A percentile compares a stretch with the other conserved stretches of the same genome.
These are phyloP conservation scores for Ornithorhynchus anatinus DNA, from an alignment of 2,113 vertebrate genomes.

Conservation along the genomic window DNA sequence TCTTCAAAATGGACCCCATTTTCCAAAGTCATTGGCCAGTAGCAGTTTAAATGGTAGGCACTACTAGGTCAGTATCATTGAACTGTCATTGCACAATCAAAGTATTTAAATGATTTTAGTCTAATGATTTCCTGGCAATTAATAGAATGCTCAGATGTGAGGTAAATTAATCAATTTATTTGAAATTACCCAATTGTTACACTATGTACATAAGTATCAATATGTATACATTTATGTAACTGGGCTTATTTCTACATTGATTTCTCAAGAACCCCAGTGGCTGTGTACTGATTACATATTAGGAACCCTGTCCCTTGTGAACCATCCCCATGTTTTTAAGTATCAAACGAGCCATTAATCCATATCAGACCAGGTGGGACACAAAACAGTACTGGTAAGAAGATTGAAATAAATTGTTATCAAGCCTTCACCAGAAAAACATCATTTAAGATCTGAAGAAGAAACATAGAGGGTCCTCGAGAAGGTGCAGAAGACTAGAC, in stretches of 20 bases:
- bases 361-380: not conserved
- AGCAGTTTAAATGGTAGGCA: too few species aligned
- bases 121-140: constrained; percentile 26
- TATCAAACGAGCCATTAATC: constrained; percentile 15
- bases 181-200: not conserved
- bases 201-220: too few species aligned
- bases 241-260: too few species aligned
- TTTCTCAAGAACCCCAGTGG: not conserved
- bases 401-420: not conserved
- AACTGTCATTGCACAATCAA: too few species aligned
- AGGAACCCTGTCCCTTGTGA: constrained; percentile 30
- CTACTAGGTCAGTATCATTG: too few species aligned
- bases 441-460: not conserved
- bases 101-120: not conserved
- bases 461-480: not conserved
- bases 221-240: not conserved
- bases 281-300: constrained; percentile 10
- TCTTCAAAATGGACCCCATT: too few species aligned
- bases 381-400: constrained; percentile 14
- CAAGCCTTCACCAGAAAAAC: not conserved
- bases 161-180: not conserved
- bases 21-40: too few species aligned
- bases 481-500: not conserved
- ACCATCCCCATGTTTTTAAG: not conserved
- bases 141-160: not conserved